Evolutionary conservation across 2,797 vertebrate species (phyloP).

Genomic region (Lithobates pipiens): DNA sequence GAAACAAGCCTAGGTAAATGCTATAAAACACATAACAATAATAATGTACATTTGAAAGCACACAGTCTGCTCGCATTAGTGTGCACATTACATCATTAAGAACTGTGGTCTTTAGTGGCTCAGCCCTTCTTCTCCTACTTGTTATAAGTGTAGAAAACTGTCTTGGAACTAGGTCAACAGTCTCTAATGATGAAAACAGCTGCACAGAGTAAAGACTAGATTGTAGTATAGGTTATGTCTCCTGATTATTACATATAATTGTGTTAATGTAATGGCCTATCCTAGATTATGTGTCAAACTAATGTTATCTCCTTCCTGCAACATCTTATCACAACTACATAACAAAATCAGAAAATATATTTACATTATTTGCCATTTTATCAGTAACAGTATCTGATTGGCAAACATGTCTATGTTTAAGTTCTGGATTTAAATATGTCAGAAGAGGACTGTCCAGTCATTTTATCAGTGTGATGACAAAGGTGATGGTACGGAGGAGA

Average conservation of each 20-base stretch:
- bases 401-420: too few species aligned
- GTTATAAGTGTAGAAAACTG: constrained; percentile 12
- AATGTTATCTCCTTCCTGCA: background rate
- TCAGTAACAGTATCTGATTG: background rate
- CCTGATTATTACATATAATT: constrained; percentile 50
- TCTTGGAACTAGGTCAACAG: constrained; percentile 31
- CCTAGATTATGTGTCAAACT: background rate
- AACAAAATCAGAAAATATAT: background rate
- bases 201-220: constrained; percentile 25
- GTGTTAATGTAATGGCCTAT: constrained; percentile 14
- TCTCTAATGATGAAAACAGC: constrained; percentile 32
- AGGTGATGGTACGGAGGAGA: too few species aligned
- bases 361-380: background rate
- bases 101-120: constrained; percentile 18
- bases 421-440: too few species aligned
- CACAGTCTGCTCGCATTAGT: background rate
- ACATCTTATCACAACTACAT: background rate
- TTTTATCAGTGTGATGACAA: too few species aligned
- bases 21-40: background rate
- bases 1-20: background rate
- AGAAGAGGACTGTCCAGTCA: too few species aligned
- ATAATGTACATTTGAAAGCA: background rate
- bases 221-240: constrained; percentile 32
- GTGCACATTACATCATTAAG: background rate
- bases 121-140: constrained; percentile 5